Evolutionary conservation across 2,888 invertebrate species (phyloP).

Genomic region (Aelia acuminata): DNA sequence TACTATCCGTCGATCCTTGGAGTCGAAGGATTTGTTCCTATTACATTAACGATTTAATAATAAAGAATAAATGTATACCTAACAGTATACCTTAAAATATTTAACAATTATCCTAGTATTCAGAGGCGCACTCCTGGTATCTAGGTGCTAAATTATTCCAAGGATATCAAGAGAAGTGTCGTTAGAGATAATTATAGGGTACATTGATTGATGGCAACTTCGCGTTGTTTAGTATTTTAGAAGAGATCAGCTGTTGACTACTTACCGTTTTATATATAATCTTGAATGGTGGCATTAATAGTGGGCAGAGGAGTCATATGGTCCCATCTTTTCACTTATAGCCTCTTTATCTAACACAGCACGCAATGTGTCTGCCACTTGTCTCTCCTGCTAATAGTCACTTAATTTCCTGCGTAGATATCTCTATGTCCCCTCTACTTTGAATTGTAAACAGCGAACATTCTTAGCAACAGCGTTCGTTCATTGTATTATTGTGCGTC

Average conservation of each 20-base stretch:
- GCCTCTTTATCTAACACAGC: not conserved
- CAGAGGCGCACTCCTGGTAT: no score
- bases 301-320: not conserved
- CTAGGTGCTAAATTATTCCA: conserved; percentile 25
- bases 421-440: not conserved
- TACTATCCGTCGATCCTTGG: no score
- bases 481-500: no score
- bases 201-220: not conserved
- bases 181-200: conserved; percentile 17
- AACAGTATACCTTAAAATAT: no score
- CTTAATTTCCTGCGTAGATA: not conserved
- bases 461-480: no score
- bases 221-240: conserved; percentile 12
- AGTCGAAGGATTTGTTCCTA: no score
- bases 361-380: not conserved
- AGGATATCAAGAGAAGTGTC: not conserved
- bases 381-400: not conserved
- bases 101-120: no score
- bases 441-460: no score
- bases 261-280: not conserved
- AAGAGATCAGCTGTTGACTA: not conserved
- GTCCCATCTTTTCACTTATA: not conserved
- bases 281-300: not conserved
- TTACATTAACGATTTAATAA: no score
- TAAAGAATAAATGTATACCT: no score